Base-by-base conservation (phyloP, 1,140 invertebrate species). In the Macrobrachium rosenbergii region DNA sequence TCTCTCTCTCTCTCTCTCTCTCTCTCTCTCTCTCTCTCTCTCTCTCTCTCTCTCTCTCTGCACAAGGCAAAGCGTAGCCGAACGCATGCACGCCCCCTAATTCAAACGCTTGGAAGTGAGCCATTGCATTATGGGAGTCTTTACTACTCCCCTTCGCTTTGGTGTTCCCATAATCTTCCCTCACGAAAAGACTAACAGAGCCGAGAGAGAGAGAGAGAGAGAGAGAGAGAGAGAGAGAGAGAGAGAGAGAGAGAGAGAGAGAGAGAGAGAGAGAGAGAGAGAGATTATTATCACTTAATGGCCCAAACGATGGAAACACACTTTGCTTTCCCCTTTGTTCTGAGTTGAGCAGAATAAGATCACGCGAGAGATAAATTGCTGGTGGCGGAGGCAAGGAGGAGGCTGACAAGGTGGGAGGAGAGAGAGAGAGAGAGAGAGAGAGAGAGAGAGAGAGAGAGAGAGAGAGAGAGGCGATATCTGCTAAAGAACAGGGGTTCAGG, bases 11-110 rank as follows among this genome's bases (percentile, higher is more conserved):
- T 72, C 67, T 72, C 67, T 6, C n/a, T 23, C 67, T 21, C 69
- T 28, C 69, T 72, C 69, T 72, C 69, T 72, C 69, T 72, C 69
- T 72, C 69, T 72, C 69, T 72, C 69, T 72, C 69, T 72, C 69
- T 28, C 69, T 72, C 21, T 8, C 21, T 72, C 0, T 17, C n/a
- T 69, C 7, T 67, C 64, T 67, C n/a, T n/a, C n/a, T n/a, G n/a
- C n/a, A n/a, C n/a, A n/a, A n/a, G n/a, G n/a, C 3, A 37, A 37
- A 37, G 28, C 28, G 28, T 37, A 37, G 28, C 28, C 28, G 28
- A 37, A 37, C 28, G 28, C 3, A 37, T 3, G 28, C 28, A 37
- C 28, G 1, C 28, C 28, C 28, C 0, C 64, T 12, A 23, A 2
- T 23, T 21, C 23, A 67, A n/a, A 67, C 7, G 23, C 64, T 21